Percentiles rank a stretch among this genome's conserved stretches.
Evolutionary conservation across 2,888 invertebrate species (phyloP).

Genomic region (Pollenia griseotomentosa): DNA sequence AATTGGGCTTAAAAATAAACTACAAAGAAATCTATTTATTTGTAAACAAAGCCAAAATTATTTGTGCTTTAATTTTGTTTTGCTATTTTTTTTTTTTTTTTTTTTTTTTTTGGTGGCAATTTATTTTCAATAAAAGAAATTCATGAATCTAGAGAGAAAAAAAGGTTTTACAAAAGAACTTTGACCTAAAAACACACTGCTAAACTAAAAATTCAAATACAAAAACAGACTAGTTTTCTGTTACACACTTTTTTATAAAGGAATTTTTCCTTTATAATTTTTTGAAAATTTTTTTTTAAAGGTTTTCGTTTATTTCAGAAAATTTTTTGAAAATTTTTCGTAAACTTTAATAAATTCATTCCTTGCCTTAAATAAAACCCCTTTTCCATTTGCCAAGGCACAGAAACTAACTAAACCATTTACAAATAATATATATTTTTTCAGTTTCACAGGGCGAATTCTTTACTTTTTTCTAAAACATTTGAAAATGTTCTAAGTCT

Average conservation of each 20-base stretch:
- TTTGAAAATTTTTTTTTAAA: not conserved
- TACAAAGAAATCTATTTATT: not conserved
- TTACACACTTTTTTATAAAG: constrained; percentile 15
- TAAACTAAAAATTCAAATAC: not conserved
- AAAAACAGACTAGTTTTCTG: not conserved
- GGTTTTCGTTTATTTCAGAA: not conserved
- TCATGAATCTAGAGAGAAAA: constrained; percentile 5
- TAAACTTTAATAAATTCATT: not conserved
- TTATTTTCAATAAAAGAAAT: constrained; percentile 14
- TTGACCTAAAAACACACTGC: not conserved
- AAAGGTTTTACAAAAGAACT: constrained; percentile 1
- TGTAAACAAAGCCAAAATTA: not conserved
- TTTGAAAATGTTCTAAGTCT: constrained; percentile 17
- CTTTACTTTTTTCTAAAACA: not conserved
- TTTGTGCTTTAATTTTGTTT: not conserved
- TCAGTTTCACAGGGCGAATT: not conserved
- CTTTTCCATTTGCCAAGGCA: not conserved
- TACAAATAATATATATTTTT: not conserved
- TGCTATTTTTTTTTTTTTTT: not conserved
- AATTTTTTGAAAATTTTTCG: constrained; percentile 15
- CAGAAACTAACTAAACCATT: not conserved
- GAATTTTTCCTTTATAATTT: not conserved
- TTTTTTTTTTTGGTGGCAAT: not conserved
- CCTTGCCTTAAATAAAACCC: not conserved
- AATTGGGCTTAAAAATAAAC: constrained; percentile 21